These are phyloP conservation scores for Stegodyphus mimosarum DNA, from an alignment of 1,140 invertebrate genomes.

Conservation along the genomic window DNA sequence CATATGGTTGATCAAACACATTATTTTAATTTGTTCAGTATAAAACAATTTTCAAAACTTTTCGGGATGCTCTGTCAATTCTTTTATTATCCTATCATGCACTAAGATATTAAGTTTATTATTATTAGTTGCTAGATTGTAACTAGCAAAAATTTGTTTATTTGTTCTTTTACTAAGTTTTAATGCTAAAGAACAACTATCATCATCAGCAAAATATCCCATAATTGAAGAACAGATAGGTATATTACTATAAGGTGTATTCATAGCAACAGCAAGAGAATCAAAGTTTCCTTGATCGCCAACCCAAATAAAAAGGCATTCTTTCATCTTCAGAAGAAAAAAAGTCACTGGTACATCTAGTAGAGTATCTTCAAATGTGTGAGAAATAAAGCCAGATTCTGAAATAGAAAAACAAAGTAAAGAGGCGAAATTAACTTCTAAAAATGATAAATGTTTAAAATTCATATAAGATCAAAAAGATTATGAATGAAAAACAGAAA, in stretches of 20 bases:
- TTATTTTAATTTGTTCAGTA: no score
- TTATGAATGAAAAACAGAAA: no score
- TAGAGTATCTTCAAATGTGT: slow-evolving; percentile 24
- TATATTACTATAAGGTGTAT: slow-evolving; percentile 1
- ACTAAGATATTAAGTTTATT: not conserved
- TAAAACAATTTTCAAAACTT: not conserved
- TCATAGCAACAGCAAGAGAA: slow-evolving; percentile 40
- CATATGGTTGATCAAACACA: no score
- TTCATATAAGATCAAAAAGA: no score
- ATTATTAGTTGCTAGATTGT: slow-evolving; percentile 36
- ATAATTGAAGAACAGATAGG: slow-evolving; percentile 21
- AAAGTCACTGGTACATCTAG: slow-evolving; percentile 14
- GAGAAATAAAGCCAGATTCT: not conserved
- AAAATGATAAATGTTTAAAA: no score
- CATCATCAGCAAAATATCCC: slow-evolving; percentile 26
- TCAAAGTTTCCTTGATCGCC: slow-evolving; percentile 26
- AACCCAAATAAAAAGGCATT: slow-evolving; percentile 53
- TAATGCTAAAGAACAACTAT: slow-evolving; percentile 11
- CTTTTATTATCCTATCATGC: slow-evolving; percentile 20
- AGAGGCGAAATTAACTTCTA: no score
- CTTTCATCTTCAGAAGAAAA: slow-evolving; percentile 43
- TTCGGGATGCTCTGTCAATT: slow-evolving; percentile 25
- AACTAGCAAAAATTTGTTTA: slow-evolving; percentile 60
- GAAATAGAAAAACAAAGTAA: not conserved
- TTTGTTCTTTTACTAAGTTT: slow-evolving; percentile 32